Conservation (phyloP, 2,797 vertebrate species). For the Morelia viridis region DNA sequence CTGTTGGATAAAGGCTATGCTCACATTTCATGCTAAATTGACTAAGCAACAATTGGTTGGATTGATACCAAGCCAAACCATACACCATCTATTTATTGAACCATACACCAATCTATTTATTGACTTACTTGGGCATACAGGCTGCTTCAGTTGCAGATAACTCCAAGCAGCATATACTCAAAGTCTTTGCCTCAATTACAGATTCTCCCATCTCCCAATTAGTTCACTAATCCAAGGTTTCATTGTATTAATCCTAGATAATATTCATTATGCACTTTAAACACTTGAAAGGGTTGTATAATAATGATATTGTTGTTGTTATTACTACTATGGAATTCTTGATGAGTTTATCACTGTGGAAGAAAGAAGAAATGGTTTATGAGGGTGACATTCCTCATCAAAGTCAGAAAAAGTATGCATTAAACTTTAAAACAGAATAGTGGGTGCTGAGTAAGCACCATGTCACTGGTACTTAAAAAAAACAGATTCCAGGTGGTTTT, state of each 20-base stretch:
- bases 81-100: no score
- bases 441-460: neutral
- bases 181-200: neutral
- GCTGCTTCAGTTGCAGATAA: no score
- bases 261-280: neutral
- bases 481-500: neutral
- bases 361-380: neutral
- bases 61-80: no score
- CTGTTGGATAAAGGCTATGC: no score
- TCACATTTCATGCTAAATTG: neutral
- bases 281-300: neutral
- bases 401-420: slow-evolving; percentile 4
- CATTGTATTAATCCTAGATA: neutral
- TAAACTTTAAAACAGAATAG: slow-evolving; percentile 3
- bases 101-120: no score
- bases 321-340: neutral
- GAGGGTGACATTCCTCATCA: neutral
- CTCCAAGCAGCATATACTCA: no score
- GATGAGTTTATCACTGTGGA: neutral
- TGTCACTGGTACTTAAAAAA: neutral
- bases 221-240: neutral
- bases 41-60: neutral
- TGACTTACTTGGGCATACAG: no score
- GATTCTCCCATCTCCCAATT: neutral
- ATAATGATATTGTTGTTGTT: neutral